Base-by-base conservation (phyloP, 2,888 invertebrate species). In the Hemithea aestivaria region DNA sequence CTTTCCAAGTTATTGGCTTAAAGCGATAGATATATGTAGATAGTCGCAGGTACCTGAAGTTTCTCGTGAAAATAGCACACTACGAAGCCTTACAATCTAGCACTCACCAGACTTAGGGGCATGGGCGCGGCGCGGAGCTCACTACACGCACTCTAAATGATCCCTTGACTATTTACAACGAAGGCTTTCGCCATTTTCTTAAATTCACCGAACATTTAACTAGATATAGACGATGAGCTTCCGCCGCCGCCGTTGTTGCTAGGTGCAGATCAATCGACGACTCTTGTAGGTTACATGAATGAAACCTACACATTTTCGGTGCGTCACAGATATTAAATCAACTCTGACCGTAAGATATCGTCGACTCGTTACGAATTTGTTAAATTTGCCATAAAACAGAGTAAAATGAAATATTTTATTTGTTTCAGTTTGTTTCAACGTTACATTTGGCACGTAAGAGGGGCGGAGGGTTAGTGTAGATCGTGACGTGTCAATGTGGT, bases 101-200 rank as follows among this genome's bases (percentile, higher is more conserved):
- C 72, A 87, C 85, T 87, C 73, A 85, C 85, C 85, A 76, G 75
- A 73, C 74, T 73, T 72, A 73, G 69, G 78, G 67, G 75, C 85
- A 87, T 87, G 84, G 85, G 85, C 85, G 85, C 85, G 82, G 83
- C 83, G 80, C 82, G 69, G 60, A 68, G 68, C 68, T 71, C 69
- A 68, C 70, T 51, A 57, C 62, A 59, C 75, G 73, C 77, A 77
- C 74, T 79, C 73, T 81, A 80, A 78, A 79, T 75, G 56, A 73
- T 79, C 78, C 76, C 79, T 75, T 74, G 72, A 73, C 70, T 66
- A 73, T 68, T 68, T 69, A 69, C 62, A 69, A 66, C 65, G 67
- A 68, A 62, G 56, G 67, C 62, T 72, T 58, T 72, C 66, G 64
- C 59, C 76, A 73, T 75, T 65, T 71, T 65, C 64, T 66, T 57